Conservation (phyloP, 2,888 invertebrate genomes). For the Drosophila leonis region DNA sequence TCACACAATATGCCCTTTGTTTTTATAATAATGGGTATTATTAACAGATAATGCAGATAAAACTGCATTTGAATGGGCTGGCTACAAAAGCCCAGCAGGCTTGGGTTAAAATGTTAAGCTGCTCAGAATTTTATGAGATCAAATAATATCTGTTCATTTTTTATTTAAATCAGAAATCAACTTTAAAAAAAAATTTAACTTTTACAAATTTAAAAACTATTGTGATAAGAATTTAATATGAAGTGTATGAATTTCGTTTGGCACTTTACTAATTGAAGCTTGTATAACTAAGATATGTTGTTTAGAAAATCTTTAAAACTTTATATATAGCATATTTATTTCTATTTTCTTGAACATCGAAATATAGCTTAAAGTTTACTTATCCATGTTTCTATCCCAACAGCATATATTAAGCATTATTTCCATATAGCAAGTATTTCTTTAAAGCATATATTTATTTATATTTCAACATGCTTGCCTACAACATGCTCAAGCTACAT, state of each 20-base stretch:
- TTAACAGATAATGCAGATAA: background rate
- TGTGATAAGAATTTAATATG: background rate
- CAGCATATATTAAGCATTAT: no score
- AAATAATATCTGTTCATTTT: background rate
- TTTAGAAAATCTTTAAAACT: no score
- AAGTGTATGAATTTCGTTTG: background rate
- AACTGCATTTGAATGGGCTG: constrained; percentile 7
- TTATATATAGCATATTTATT: no score
- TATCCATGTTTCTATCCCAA: background rate
- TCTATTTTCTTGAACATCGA: no score
- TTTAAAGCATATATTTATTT: background rate
- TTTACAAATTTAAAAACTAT: background rate
- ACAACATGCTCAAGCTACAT: background rate
- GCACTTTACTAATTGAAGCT: constrained; percentile 23
- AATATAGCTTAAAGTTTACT: background rate
- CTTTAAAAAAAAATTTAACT: no score
- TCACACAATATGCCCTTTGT: background rate
- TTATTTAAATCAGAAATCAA: background rate
- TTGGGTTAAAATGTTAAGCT: constrained; percentile 25
- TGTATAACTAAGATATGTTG: background rate
- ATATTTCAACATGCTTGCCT: background rate
- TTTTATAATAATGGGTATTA: background rate
- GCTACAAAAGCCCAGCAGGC: background rate
- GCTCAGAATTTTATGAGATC: constrained; percentile 4
- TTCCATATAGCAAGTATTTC: no score